Percentiles rank a stretch among this genome's conserved stretches.
Evolutionary conservation across 37 sponge, comb jelly and placozoan genomes (phyloP).

Genomic region (Crambe crambe): DNA sequence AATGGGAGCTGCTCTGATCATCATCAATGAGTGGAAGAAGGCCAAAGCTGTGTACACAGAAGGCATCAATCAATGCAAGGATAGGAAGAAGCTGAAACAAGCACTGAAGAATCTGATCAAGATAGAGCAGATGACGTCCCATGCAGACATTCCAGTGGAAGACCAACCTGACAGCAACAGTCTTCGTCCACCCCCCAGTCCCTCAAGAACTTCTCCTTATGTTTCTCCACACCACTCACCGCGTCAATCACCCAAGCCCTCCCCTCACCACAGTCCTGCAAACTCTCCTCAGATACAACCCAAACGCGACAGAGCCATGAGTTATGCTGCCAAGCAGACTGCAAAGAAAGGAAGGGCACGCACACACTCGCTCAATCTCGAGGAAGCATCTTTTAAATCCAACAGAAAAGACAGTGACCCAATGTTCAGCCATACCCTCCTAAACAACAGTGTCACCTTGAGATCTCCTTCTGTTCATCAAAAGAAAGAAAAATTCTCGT

Average conservation of each 20-base stretch:
- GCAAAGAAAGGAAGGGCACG: neutral
- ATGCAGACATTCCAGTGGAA: slow-evolving; percentile 29
- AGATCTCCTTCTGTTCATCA: neutral
- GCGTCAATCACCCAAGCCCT: neutral
- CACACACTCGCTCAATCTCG: neutral
- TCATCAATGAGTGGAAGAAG: slow-evolving; percentile 73
- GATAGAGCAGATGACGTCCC: slow-evolving; percentile 31
- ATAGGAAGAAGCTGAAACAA: slow-evolving; percentile 27
- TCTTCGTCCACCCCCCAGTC: neutral
- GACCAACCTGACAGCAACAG: neutral
- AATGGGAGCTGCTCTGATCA: slow-evolving; percentile 65
- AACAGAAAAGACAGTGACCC: neutral
- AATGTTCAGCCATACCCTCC: too few relatives aligned
- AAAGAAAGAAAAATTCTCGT: neutral
- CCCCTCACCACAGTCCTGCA: neutral
- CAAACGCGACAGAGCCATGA: neutral
- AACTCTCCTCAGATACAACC: neutral
- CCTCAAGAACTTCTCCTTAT: neutral
- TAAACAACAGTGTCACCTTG: neutral
- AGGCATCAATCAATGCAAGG: slow-evolving; percentile 66
- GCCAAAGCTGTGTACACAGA: slow-evolving; percentile 66
- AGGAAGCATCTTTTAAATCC: too few relatives aligned
- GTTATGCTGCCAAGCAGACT: neutral
- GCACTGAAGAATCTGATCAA: slow-evolving; percentile 49
- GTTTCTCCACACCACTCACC: slow-evolving; percentile 1